These are phyloP conservation scores for Seriola aureovittata DNA, from an alignment of 2,113 vertebrate species.

Conservation along the genomic window DNA sequence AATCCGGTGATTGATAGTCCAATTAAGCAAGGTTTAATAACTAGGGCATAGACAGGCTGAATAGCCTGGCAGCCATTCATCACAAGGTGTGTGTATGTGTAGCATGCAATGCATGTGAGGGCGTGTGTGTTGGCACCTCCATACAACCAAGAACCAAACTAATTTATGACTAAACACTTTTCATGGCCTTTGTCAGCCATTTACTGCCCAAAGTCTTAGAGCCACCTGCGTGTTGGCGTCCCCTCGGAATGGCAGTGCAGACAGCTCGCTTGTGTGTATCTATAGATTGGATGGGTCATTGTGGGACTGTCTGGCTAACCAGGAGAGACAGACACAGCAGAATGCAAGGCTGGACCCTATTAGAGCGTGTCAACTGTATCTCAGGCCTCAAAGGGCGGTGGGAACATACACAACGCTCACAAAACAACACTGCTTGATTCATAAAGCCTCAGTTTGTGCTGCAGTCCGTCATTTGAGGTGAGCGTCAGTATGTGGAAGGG, in stretches of 20 bases:
- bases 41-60: constrained; percentile 73
- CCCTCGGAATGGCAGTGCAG: constrained; percentile 14
- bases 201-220: constrained; percentile 36
- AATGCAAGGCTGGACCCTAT: constrained; percentile 54
- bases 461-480: constrained; percentile 56
- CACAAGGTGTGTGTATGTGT: constrained; percentile 65
- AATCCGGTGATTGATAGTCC: constrained; percentile 82
- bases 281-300: constrained; percentile 45
- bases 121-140: constrained; percentile 44
- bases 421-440: constrained; percentile 37
- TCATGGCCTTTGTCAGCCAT: constrained; percentile 52
- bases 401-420: constrained; percentile 32
- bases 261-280: constrained; percentile 14
- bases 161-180: constrained; percentile 66
- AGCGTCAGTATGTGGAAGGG: constrained; percentile 48
- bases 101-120: constrained; percentile 42
- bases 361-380: constrained; percentile 53
- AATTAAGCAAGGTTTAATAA: constrained; percentile 84
- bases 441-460: constrained; percentile 41
- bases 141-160: constrained; percentile 45
- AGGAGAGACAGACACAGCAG: constrained; percentile 37
- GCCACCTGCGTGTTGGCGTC: constrained; percentile 41
- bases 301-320: constrained; percentile 49
- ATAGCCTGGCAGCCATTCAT: constrained; percentile 77
- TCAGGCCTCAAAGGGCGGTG: constrained; percentile 52